Percentiles rank a stretch among this genome's conserved stretches.
Evolutionary conservation across 2,113 vertebrate genomes (phyloP).

Genomic region (human): GRCh38 chr13:79642001-79642500

Average conservation of each 20-base stretch:
- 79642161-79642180: neutral
- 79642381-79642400: neutral
- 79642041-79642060: neutral
- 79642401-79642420: neutral
- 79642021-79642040: neutral
- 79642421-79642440: neutral
- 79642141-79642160: neutral
- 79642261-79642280: neutral
- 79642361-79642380: neutral
- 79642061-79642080: neutral
- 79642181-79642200: too few relatives aligned
- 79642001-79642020: neutral
- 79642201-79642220: neutral
- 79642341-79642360: neutral
- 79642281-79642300: neutral
- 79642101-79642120: neutral
- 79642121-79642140: neutral
- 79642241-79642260: neutral
- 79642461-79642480: neutral
- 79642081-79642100: neutral
- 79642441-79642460: neutral
- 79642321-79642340: slow-evolving; percentile 23
- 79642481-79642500: neutral
- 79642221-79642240: too few relatives aligned
- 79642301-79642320: neutral